Evolutionary conservation across 2,888 invertebrate species (phyloP).

Genomic region (Leucophora obtusa): DNA sequence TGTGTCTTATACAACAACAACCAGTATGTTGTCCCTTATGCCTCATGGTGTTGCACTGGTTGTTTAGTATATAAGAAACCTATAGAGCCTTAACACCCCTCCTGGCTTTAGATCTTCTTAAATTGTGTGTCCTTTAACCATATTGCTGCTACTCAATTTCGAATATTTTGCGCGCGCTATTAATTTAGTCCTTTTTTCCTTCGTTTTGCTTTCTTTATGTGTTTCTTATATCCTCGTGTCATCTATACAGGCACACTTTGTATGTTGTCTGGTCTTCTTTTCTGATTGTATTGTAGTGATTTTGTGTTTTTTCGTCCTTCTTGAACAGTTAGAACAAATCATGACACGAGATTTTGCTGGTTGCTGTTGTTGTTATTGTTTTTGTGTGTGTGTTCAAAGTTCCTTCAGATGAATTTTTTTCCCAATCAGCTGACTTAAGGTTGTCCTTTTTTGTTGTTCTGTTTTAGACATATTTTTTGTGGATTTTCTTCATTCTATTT

Average conservation of each 20-base stretch:
- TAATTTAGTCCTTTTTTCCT: constrained; percentile 18
- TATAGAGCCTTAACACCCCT: constrained; percentile 35
- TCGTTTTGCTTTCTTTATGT: constrained; percentile 3
- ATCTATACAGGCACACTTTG: constrained; percentile 53
- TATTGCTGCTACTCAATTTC: constrained; percentile 26
- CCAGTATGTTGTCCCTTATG: constrained; percentile 4
- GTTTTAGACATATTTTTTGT: not conserved
- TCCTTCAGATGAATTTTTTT: constrained; percentile 4
- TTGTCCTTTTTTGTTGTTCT: constrained; percentile 40
- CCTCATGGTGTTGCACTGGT: not conserved
- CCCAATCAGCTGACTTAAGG: constrained; percentile 59
- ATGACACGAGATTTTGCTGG: constrained; percentile 35
- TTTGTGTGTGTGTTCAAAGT: constrained; percentile 2
- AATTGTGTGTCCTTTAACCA: constrained; percentile 45
- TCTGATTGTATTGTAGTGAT: constrained; percentile 32
- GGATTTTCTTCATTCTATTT: not conserved
- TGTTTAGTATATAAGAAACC: no score
- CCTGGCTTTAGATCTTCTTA: constrained; percentile 19
- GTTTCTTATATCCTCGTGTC: constrained; percentile 46
- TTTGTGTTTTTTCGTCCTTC: constrained; percentile 25
- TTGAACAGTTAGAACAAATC: constrained; percentile 41
- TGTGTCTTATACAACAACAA: not conserved
- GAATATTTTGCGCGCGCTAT: constrained; percentile 58
- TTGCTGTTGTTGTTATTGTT: constrained; percentile 23
- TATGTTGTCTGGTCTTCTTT: constrained; percentile 30